Conservation (phyloP, 2,797 vertebrate genomes). For the Pristis pectinata region DNA sequence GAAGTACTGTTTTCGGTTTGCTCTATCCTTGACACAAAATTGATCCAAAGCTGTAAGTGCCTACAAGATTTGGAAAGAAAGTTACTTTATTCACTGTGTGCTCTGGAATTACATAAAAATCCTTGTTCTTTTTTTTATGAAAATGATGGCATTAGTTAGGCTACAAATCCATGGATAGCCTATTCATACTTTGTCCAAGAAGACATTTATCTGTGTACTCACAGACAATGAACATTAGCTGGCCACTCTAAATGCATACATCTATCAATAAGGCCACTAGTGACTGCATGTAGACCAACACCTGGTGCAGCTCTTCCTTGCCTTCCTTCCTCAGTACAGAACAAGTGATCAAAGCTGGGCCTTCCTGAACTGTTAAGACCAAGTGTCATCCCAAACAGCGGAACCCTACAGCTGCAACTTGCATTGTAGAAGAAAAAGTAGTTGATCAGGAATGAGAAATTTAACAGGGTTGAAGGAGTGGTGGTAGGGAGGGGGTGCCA, state of each 20-base stretch:
- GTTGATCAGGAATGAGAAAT: neutral
- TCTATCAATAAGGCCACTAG: neutral
- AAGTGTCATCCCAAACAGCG: neutral
- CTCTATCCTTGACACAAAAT: constrained; percentile 41
- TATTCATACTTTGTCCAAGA: too few relatives aligned
- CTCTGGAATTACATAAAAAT: neutral
- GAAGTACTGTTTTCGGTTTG: constrained; percentile 43
- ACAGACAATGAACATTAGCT: neutral
- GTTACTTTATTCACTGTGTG: neutral
- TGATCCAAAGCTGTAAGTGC: constrained; percentile 42
- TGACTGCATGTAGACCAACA: neutral
- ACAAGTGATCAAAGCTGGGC: neutral
- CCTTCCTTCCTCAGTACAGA: neutral
- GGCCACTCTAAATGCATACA: neutral
- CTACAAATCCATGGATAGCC: neutral
- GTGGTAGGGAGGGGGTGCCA: too few relatives aligned
- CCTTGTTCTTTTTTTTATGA: neutral
- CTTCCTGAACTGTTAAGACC: neutral
- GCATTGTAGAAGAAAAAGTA: neutral
- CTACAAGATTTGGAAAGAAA: constrained; percentile 27
- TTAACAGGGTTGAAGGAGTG: too few relatives aligned
- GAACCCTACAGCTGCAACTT: neutral
- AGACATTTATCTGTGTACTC: neutral
- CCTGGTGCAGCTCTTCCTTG: neutral
- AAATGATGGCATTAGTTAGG: neutral